Conservation (phyloP, 2,888 invertebrate species). For the Eupithecia dodoneata region DNA sequence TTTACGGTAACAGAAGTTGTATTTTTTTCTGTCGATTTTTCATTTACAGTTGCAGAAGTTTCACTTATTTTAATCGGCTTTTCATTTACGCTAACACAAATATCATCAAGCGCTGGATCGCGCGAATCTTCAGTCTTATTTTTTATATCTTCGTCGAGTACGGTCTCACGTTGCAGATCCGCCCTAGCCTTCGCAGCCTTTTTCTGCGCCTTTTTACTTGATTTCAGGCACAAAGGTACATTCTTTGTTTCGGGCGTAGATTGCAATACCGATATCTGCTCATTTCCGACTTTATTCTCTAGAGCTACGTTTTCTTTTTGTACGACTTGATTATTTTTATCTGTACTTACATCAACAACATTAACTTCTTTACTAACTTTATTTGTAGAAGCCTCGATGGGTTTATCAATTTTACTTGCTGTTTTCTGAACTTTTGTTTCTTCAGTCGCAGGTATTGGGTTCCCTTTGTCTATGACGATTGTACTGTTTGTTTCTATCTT, state of each 20-base stretch:
- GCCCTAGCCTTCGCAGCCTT: constrained; percentile 16
- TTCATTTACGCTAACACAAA: neutral
- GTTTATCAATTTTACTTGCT: constrained; percentile 10
- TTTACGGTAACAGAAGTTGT: neutral
- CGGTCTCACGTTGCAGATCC: neutral
- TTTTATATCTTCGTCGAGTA: neutral
- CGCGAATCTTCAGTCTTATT: neutral
- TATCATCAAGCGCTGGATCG: neutral
- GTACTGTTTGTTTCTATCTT: neutral
- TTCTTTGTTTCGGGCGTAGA: neutral
- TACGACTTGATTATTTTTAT: constrained; percentile 3
- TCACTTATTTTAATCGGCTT: neutral
- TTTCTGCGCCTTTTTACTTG: constrained; percentile 21
- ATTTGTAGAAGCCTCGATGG: neutral
- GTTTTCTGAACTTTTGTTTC: constrained; percentile 1
- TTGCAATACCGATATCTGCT: neutral
- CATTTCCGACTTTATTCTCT: constrained; percentile 2
- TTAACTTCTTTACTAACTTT: neutral
- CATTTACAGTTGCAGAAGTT: neutral
- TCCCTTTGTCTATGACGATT: constrained; percentile 10
- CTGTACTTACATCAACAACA: neutral
- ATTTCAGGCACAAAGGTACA: constrained; percentile 5
- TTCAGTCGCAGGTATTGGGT: constrained; percentile 5
- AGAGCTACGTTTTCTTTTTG: neutral
- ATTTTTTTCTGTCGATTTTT: neutral